phyloP scores from a whole-genome alignment of 2,888 invertebrate species.

The Leptinotarsa haldemani region DNA sequence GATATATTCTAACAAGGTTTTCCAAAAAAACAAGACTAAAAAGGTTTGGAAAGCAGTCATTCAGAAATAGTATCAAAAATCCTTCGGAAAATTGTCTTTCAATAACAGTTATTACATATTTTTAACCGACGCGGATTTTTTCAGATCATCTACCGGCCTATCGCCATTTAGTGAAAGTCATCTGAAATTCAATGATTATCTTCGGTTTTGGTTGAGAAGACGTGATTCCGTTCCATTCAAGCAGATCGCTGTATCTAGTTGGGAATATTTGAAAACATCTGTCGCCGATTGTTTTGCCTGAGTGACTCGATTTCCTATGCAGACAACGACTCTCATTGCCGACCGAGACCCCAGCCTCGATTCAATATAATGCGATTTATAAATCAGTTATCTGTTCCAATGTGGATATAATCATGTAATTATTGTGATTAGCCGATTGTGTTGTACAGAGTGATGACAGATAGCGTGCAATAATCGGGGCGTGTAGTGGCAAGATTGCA shows the following conservation, averaged over 20 bases:
- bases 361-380: conserved; percentile 9
- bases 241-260: conserved; percentile 29
- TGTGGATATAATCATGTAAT: conserved; percentile 13
- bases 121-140: neutral
- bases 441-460: neutral
- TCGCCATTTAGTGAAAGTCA: conserved; percentile 20
- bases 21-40: too few species aligned
- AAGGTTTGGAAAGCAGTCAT: too few species aligned
- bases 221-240: conserved; percentile 42
- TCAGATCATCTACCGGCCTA: neutral
- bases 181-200: conserved; percentile 23
- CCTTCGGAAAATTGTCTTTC: too few species aligned
- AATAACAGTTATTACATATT: too few species aligned
- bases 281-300: conserved; percentile 26
- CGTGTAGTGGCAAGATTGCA: neutral
- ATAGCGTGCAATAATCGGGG: neutral
- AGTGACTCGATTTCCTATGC: conserved; percentile 25
- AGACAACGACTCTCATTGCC: conserved; percentile 24
- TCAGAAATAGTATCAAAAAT: too few species aligned
- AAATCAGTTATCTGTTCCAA: conserved; percentile 14
- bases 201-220: conserved; percentile 41
- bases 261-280: conserved; percentile 27
- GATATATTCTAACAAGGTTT: too few species aligned
- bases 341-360: conserved; percentile 5
- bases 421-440: neutral